phyloP scores from a whole-genome alignment of 2,797 vertebrate genomes.

The Denticeps clupeoides region DNA sequence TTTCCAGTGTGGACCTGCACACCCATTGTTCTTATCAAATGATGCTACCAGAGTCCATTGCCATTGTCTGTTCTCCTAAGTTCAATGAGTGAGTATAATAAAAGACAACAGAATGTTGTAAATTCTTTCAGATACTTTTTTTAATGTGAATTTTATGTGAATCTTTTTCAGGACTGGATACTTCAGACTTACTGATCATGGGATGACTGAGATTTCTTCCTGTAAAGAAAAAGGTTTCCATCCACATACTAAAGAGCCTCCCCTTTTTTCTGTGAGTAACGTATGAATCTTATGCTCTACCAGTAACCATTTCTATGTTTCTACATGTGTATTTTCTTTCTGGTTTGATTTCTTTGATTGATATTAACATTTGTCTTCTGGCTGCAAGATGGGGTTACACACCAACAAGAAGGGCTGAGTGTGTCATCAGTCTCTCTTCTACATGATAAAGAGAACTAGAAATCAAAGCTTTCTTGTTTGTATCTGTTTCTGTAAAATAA shows the following conservation, averaged over 20 bases:
- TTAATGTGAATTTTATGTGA: background rate
- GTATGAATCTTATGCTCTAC: too few relatives aligned
- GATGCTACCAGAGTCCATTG: conserved; percentile 86
- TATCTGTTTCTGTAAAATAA: too few relatives aligned
- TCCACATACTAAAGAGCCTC: conserved; percentile 81
- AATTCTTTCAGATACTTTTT: too few relatives aligned
- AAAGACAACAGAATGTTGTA: background rate
- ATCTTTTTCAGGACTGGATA: conserved; percentile 69
- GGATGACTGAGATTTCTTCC: conserved; percentile 77
- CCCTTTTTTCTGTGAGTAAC: conserved; percentile 77
- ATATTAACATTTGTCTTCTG: too few relatives aligned
- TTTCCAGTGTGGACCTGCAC: conserved; percentile 90
- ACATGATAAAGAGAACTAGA: too few relatives aligned
- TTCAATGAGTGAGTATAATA: conserved; percentile 75
- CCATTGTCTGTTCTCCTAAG: conserved; percentile 86
- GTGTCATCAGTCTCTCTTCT: too few relatives aligned
- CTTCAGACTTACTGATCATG: conserved; percentile 80
- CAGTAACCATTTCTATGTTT: too few relatives aligned
- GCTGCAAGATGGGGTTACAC: too few relatives aligned
- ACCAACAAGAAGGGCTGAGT: too few relatives aligned
- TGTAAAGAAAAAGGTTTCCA: conserved; percentile 90
- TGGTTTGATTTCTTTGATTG: too few relatives aligned
- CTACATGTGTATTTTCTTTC: too few relatives aligned
- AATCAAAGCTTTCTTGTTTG: too few relatives aligned
- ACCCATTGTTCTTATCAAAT: conserved; percentile 93